These are phyloP conservation scores for Rhineura floridana DNA, from an alignment of 2,113 vertebrate genomes.

Conservation along the genomic window DNA sequence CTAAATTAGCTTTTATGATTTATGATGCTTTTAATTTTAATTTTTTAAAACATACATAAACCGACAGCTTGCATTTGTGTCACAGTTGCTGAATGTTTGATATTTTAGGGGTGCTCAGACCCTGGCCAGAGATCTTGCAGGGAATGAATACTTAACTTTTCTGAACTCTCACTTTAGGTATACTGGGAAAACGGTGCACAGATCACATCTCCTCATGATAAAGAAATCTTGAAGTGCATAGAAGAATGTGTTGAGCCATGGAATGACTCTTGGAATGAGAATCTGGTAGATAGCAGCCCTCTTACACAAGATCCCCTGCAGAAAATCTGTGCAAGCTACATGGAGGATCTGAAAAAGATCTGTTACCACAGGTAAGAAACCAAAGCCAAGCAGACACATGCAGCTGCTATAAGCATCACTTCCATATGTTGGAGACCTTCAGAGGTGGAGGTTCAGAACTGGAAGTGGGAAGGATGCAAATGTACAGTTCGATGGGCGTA, in stretches of 20 bases:
- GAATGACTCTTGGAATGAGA: slow-evolving; percentile 88
- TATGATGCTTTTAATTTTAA: neutral
- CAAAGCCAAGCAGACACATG: too few relatives aligned
- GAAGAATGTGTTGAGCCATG: slow-evolving; percentile 90
- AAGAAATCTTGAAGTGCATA: slow-evolving; percentile 88
- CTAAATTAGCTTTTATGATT: neutral
- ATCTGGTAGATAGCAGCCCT: slow-evolving; percentile 80
- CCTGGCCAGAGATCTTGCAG: neutral
- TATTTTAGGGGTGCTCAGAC: neutral
- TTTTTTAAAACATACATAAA: neutral
- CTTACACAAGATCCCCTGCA: slow-evolving; percentile 85
- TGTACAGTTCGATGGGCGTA: neutral
- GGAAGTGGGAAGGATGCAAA: accelerated
- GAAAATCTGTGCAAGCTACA: slow-evolving; percentile 83
- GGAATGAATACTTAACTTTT: neutral
- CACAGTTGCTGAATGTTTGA: neutral
- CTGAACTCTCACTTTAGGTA: slow-evolving; percentile 73
- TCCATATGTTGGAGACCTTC: neutral
- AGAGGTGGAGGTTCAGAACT: neutral
- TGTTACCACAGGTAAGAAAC: slow-evolving; percentile 86
- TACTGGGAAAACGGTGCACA: slow-evolving; percentile 95
- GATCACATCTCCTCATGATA: slow-evolving; percentile 90
- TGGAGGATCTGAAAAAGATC: slow-evolving; percentile 86
- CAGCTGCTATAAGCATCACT: neutral
- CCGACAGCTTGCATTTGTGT: neutral